A percentile compares a stretch with the other conserved stretches of the same genome.
phyloP scores from a whole-genome alignment of 2,888 invertebrate species.

The Molanna angustata region DNA sequence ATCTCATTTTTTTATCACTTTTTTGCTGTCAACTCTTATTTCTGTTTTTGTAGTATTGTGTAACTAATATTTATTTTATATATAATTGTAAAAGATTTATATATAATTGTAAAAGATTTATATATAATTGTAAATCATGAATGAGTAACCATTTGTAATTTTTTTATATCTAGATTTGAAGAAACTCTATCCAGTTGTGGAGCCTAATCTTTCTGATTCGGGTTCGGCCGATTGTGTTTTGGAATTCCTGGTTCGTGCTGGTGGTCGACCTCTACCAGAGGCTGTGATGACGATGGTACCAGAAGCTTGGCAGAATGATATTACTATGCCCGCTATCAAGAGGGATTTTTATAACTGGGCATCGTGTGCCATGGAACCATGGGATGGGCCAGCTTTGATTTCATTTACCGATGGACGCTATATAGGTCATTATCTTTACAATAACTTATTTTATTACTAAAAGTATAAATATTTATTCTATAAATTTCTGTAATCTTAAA shows the following conservation, averaged over 20 bases:
- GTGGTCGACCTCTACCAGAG: conserved; percentile 88
- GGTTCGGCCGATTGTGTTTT: conserved; percentile 97
- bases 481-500: too few species aligned
- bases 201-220: conserved; percentile 96
- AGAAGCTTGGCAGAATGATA: conserved; percentile 97
- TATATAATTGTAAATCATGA: too few species aligned
- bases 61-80: too few species aligned
- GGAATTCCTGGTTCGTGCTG: conserved; percentile 94
- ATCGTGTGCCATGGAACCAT: conserved; percentile 97
- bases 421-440: conserved; percentile 64
- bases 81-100: too few species aligned
- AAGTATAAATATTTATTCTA: not conserved
- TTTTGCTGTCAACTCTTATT: too few species aligned
- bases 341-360: conserved; percentile 97
- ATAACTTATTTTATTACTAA: not conserved
- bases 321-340: conserved; percentile 89
- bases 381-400: conserved; percentile 97
- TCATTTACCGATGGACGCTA: conserved; percentile 98
- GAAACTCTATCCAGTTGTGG: conserved; percentile 93
- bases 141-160: too few species aligned
- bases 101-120: too few species aligned
- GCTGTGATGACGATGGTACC: conserved; percentile 99
- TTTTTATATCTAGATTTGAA: conserved; percentile 70
- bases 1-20: too few species aligned
- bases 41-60: too few species aligned